Conservation (phyloP, 2,888 invertebrate genomes). For the Suillia variegata region DNA sequence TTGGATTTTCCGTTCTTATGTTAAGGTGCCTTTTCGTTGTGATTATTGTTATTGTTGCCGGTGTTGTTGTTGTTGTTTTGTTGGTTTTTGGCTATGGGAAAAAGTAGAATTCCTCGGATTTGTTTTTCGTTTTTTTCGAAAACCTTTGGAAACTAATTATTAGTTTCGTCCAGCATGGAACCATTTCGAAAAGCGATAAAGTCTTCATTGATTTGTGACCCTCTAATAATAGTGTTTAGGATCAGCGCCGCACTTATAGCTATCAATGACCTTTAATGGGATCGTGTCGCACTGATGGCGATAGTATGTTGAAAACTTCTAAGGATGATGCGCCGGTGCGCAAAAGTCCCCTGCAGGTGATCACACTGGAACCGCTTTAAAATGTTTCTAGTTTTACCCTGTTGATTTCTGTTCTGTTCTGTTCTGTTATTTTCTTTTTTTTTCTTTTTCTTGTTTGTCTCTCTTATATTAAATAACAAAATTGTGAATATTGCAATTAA, state of each 20-base stretch:
- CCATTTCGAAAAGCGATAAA: constrained; percentile 40
- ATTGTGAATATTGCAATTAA: constrained; percentile 15
- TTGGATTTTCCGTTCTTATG: neutral
- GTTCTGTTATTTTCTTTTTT: too few relatives aligned
- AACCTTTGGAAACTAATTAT: neutral
- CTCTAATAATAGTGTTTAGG: constrained; percentile 51
- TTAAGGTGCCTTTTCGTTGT: too few relatives aligned
- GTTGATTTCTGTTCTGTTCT: too few relatives aligned
- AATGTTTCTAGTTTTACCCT: neutral
- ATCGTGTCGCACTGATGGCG: neutral
- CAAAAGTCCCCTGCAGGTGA: neutral
- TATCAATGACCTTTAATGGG: constrained; percentile 36
- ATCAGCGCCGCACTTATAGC: constrained; percentile 19
- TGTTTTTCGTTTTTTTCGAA: neutral
- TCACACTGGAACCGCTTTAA: neutral
- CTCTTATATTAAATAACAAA: neutral
- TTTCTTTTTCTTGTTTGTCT: too few relatives aligned
- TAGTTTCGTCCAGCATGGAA: neutral
- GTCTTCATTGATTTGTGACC: constrained; percentile 54
- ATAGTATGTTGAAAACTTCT: neutral
- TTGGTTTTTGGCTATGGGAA: neutral
- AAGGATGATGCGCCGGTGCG: neutral
- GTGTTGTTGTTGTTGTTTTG: neutral
- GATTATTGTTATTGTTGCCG: too few relatives aligned
- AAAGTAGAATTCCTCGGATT: too few relatives aligned